Evolutionary conservation across 2,888 invertebrate genomes (phyloP).

Genomic region (Gymnosoma rotundatum): DNA sequence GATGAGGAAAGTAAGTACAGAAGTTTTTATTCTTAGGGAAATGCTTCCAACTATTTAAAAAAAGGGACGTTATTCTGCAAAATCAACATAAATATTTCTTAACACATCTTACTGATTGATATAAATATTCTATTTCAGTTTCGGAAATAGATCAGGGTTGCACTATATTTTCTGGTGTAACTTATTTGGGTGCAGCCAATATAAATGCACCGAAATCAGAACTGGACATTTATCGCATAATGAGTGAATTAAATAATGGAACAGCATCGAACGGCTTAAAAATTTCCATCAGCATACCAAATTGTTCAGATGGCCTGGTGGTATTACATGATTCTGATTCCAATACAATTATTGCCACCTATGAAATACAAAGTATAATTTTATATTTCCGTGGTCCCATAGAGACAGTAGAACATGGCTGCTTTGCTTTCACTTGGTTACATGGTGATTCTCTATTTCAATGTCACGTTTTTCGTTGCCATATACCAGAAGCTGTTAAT

Average conservation of each 20-base stretch:
- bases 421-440: conserved; percentile 99
- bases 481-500: conserved; percentile 95
- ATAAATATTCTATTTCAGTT: conserved; percentile 80
- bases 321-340: conserved; percentile 95
- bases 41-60: too few relatives aligned
- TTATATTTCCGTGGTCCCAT: conserved; percentile 96
- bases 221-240: conserved; percentile 94
- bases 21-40: background rate
- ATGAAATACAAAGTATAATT: conserved; percentile 95
- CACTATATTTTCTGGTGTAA: conserved; percentile 95
- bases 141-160: conserved; percentile 94
- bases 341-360: conserved; percentile 90
- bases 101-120: too few relatives aligned
- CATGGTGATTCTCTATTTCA: conserved; percentile 97
- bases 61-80: too few relatives aligned
- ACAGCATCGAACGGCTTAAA: conserved; percentile 88
- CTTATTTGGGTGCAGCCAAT: conserved; percentile 94
- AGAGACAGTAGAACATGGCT: conserved; percentile 92
- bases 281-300: conserved; percentile 95
- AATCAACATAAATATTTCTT: background rate
- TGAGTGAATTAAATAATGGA: conserved; percentile 92
- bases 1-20: conserved; percentile 86
- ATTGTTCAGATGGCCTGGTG: conserved; percentile 95
- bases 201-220: conserved; percentile 97
- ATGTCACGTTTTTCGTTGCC: conserved; percentile 98